Evolutionary conservation across 2,888 invertebrate genomes (phyloP).

Genomic region (Melolontha melolontha): DNA sequence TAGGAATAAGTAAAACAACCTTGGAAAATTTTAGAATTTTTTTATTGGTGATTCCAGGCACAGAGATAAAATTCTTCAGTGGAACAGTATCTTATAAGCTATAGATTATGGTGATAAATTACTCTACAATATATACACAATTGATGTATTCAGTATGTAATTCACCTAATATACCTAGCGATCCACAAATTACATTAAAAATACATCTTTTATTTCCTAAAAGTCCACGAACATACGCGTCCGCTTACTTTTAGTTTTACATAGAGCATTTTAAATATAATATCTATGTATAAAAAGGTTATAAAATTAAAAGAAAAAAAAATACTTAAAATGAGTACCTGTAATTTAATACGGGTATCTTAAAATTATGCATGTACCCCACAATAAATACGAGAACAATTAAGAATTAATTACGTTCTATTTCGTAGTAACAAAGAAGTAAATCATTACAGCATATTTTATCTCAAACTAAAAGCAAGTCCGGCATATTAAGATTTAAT

Average conservation of each 20-base stretch:
- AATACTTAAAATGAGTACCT: not conserved
- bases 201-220: slow-evolving; percentile 19
- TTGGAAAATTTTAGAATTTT: slow-evolving; percentile 46
- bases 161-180: not conserved
- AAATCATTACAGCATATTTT: no score
- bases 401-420: no score
- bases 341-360: slow-evolving; percentile 4
- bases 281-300: not conserved
- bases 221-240: not conserved
- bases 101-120: slow-evolving; percentile 56
- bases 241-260: no score
- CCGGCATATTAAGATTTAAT: no score
- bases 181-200: slow-evolving; percentile 24
- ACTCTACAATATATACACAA: slow-evolving; percentile 58
- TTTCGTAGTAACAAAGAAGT: no score
- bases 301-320: not conserved
- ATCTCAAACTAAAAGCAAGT: no score
- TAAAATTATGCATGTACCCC: not conserved
- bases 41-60: slow-evolving; percentile 65
- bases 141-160: slow-evolving; percentile 25
- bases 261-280: no score
- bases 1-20: slow-evolving; percentile 8
- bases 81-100: slow-evolving; percentile 61
- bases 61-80: slow-evolving; percentile 64
- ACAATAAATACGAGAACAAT: no score